These are phyloP conservation scores for Rhizoglyphus robini DNA, from an alignment of 1,140 invertebrate species.

Conservation along the genomic window DNA sequence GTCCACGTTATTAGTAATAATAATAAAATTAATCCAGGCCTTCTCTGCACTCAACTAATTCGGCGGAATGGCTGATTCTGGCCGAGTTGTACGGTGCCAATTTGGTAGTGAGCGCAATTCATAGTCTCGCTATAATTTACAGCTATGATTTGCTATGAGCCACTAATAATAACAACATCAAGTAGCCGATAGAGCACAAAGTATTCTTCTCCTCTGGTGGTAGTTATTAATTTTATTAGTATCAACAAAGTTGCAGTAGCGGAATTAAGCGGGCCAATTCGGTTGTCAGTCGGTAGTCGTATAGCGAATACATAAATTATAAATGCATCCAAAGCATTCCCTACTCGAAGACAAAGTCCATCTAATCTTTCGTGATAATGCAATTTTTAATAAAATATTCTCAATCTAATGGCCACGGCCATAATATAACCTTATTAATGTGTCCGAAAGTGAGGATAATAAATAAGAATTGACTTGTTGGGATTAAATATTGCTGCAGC, in stretches of 20 bases:
- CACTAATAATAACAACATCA: neutral
- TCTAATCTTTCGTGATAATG: conserved; percentile 5
- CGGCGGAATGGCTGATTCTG: too few species aligned
- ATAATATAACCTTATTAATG: neutral
- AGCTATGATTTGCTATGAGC: conserved; percentile 4
- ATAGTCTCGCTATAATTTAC: conserved; percentile 12
- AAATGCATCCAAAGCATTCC: neutral
- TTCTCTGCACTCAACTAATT: too few species aligned
- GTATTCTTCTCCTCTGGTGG: too few species aligned
- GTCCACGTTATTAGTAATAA: too few species aligned
- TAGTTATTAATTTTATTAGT: conserved; percentile 12
- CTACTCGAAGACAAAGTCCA: neutral
- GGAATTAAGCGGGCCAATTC: neutral
- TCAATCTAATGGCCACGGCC: neutral
- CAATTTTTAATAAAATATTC: conserved; percentile 15
- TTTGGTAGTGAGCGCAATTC: too few species aligned
- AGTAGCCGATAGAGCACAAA: neutral
- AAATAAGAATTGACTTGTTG: too few species aligned
- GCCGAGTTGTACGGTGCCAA: too few species aligned
- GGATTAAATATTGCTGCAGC: too few species aligned
- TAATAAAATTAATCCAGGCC: too few species aligned
- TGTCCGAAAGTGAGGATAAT: too few species aligned
- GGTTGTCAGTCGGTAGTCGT: too few species aligned
- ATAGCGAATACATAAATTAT: conserved; percentile 4
- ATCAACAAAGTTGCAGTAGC: neutral